Evolutionary conservation across 2,113 vertebrate genomes (phyloP).

Genomic region (Boulengeromyrus knoepffleri): DNA sequence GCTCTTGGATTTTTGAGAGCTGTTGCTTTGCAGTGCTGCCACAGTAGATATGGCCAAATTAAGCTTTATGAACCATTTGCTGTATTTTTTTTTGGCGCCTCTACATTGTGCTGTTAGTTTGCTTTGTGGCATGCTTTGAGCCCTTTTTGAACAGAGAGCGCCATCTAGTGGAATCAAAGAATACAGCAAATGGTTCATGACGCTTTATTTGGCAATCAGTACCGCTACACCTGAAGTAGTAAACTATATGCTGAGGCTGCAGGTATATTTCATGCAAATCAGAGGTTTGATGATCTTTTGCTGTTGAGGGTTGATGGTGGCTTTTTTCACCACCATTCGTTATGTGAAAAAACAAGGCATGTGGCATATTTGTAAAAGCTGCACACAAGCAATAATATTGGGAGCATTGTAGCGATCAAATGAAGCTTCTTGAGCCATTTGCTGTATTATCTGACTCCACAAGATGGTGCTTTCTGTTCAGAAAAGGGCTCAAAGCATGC

Average conservation of each 20-base stretch:
- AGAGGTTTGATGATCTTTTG: not conserved
- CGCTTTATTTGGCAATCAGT: no score
- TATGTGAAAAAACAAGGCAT: conserved; percentile 9
- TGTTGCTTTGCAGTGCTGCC: conserved; percentile 15
- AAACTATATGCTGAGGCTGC: not conserved
- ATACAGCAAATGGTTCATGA: no score
- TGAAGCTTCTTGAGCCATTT: no score
- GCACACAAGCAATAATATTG: not conserved
- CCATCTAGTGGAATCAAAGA: no score
- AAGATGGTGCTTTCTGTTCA: no score
- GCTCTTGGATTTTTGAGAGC: not conserved
- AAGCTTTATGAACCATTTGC: not conserved
- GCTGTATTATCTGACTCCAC: no score
- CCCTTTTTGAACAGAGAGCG: no score
- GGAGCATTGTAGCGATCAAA: not conserved
- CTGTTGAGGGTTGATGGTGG: not conserved
- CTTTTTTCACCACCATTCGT: conserved; percentile 1
- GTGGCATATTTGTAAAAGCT: not conserved
- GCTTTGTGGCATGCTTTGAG: no score
- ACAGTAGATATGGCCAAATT: conserved; percentile 4
- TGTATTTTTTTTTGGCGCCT: no score
- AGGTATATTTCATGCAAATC: conserved; percentile 5
- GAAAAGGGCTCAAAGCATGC: no score
- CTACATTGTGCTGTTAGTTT: no score
- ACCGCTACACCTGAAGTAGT: no score